Percentiles rank a stretch among this genome's conserved stretches.
Evolutionary conservation across 2,888 invertebrate species (phyloP).

Genomic region (Pelosia muscerda): DNA sequence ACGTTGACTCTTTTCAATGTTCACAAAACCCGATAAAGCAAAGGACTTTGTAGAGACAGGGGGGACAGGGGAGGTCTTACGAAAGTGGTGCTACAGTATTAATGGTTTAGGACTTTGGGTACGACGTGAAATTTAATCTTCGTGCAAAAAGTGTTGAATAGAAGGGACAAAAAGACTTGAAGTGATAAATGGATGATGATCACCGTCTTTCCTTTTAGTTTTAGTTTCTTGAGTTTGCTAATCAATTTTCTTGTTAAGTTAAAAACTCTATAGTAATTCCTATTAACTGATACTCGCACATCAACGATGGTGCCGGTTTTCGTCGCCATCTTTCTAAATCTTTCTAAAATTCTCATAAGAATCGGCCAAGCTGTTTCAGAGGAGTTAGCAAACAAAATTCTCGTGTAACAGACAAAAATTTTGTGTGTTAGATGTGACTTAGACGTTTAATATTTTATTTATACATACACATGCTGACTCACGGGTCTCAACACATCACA

Average conservation of each 20-base stretch:
- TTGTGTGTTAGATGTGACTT: no score
- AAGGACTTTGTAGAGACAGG: conserved; percentile 12
- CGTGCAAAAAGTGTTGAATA: conserved; percentile 84
- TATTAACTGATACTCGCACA: no score
- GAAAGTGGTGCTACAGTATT: conserved; percentile 70
- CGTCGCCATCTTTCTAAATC: no score
- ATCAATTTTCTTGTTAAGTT: conserved; percentile 43
- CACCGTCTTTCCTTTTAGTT: conserved; percentile 58
- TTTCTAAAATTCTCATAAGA: no score
- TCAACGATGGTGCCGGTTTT: no score
- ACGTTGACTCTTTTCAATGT: conserved; percentile 44
- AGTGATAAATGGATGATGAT: conserved; percentile 82
- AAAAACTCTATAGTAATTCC: neutral
- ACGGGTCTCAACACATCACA: no score
- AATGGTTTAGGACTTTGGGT: conserved; percentile 78
- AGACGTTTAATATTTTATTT: neutral
- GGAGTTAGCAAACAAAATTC: no score
- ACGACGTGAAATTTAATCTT: conserved; percentile 85
- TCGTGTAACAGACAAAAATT: no score
- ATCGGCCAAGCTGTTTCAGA: no score
- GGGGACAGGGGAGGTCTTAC: conserved; percentile 56
- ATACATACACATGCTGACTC: no score
- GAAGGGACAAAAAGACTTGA: conserved; percentile 77
- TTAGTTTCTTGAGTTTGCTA: conserved; percentile 51
- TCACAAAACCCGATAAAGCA: conserved; percentile 20